Evolutionary conservation across 2,113 vertebrate genomes (phyloP), one percentile per base, ranked within the genome.

Genomic region (Macaca nemestrina): DNA sequence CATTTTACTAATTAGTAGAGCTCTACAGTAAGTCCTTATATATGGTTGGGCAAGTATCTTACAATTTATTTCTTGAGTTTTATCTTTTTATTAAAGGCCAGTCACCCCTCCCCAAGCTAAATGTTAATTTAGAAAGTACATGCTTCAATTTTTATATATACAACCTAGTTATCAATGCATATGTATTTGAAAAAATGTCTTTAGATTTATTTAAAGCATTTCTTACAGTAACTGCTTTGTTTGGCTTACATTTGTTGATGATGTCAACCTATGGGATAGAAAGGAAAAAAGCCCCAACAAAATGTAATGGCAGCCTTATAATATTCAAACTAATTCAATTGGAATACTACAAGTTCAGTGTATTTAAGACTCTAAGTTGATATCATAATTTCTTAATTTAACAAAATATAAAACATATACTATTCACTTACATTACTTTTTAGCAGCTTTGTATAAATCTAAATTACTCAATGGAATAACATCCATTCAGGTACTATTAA

Each of bases 141-240:
- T 75, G 22, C 67, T 88, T 94, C 48, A 23, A 68, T 86, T 30
- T 90, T 52, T n/a, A 59, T 61, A 9, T 38, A 61, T 45, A 22
- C 5, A 88, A 73, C 12, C 12, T 90, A 67, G 8, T 79, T 97
- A 61, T 72, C 12, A 72, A 20, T 57, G 30, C 7, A 67, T 78
- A n/a, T 52, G 38, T 18, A 72, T n/a, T 73, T 64, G 70, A 27
- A 20, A 10, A 9, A 70, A 68, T 83, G 67, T 92, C 43, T 94
- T 48, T 12, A 81, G 9, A 20, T 75, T 83, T 92, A 72, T 92
- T 32, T 30, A 96, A 70, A 85, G 30, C 13, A 79, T 88, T 50
- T 87, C 68, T 96, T 94, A n/a, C 18, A 70, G 14, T 91, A 94
- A 50, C 57, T 86, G 25, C 67, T 75, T 72, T 88, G 72, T 95